Base-by-base conservation (phyloP, 2,113 vertebrate genomes). In the Ciconia stormi region DNA sequence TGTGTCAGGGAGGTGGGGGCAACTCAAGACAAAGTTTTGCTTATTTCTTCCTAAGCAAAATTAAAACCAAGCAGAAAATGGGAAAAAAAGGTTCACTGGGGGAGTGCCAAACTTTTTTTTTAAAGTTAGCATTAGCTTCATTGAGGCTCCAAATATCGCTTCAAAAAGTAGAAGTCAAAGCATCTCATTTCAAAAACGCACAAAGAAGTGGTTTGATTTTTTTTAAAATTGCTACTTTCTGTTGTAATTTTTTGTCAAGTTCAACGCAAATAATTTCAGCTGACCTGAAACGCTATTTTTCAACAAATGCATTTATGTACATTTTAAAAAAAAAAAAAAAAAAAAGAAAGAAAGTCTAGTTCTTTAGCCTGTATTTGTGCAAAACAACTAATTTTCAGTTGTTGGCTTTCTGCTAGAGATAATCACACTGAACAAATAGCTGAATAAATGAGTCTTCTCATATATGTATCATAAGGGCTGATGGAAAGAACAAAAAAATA, bases 351-450 rank as follows among this genome's bases (percentile, higher is more conserved):
- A 5, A 38, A 74, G 9, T n/a, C 47, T 44, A 32, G 5, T 72
- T 88, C 52, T 88, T 93, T 23, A 63, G 38, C 22, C 29, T 25
- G 9, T 21, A 25, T 69, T 81, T 71, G 53, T 59, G 77, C 47
- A 79, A 87, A 82, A 4, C 42, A 61, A 59, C 55, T 84, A 47
- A 84, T 82, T 95, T 84, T 91, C 32, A 74, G n/a, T 34, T 30
- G 38, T 22, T 81, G 29, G 36, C 62, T 91, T 88, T 90, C 73
- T 86, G 18, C 66, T 94, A 32, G 53, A 95, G 50, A 79, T 67
- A 87, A 94, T 82, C 13, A 1, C 46, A 42, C 26, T 1, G 0
- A 90, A 69, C n/a, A 85, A 79, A 61, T 4, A 19, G 29, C 50
- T 85, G 66, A 85, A 86, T 44, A 93, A 88, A 89, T 22, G 9